Base-by-base conservation (phyloP, 92 coral and sea anemone species). In the Porites evermanni region DNA sequence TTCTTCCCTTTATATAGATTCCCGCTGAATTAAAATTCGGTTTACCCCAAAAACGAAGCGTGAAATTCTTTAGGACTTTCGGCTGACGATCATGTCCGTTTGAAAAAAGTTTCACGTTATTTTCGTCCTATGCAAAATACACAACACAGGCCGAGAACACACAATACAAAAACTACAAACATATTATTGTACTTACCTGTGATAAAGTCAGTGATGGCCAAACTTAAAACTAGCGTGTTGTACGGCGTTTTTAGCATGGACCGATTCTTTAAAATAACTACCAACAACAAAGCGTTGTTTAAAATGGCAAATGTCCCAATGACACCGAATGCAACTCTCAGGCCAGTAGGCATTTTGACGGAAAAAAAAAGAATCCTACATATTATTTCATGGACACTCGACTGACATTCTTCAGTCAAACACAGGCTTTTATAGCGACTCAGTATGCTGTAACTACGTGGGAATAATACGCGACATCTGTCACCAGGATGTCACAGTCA, bases 191-290 rank as follows among this genome's bases (percentile, higher is more conserved):
- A 9, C 75, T 4, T 61, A 93, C 98, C 98, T 84, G 98, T 92
- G 1, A 90, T 75, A 85, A 92, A 89, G 67, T 95, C 98, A 13
- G 97, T 95, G 16, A 95, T 82, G 9, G 98, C 97, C 77, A 95
- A 88, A 67, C 93, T 89, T 63, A 93, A 87, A 23, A 95, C 88
- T 66, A 93, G 77, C 11, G 91, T 90, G 80, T 95, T 91, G 84
- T 93, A 95, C 20, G 98, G 95, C n/a, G 87, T 92, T 53, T 87
- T 90, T 23, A 95, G 84, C 98, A 94, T 87, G 8, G 73, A 56
- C 47, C 87, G 84, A 77, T 95, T 92, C 80, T 89, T 88, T 7
- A 93, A 58, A 63, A 95, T 85, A 24, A 93, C 92, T 60, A 91
- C 21, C 70, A 92, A 79, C 53, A 93, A 67, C 10, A 83, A 50